A percentile compares a stretch with the other conserved stretches of the same genome.
phyloP scores from a whole-genome alignment of 2,888 invertebrate species.

The Orthosia incerta region DNA sequence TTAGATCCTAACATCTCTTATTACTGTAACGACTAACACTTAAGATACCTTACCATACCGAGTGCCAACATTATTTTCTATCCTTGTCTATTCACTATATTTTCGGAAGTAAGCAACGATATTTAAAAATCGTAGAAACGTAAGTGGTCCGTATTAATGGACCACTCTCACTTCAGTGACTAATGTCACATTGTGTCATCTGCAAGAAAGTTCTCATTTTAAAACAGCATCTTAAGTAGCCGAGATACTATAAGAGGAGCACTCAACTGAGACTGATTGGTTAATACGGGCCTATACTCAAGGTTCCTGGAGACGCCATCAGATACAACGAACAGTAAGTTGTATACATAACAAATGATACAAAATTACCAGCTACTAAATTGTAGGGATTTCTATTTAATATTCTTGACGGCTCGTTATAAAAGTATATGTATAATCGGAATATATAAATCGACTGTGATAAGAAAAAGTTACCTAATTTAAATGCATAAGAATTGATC shows the following conservation, averaged over 20 bases:
- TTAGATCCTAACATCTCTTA: constrained; percentile 64
- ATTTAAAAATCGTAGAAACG: constrained; percentile 41
- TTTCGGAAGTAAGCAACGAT: constrained; percentile 61
- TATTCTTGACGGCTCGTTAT: constrained; percentile 80
- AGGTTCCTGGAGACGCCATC: constrained; percentile 46
- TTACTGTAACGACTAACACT: constrained; percentile 51
- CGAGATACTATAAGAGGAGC: not conserved
- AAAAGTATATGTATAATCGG: constrained; percentile 60
- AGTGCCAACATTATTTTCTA: constrained; percentile 67
- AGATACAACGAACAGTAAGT: constrained; percentile 70
- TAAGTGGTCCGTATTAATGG: constrained; percentile 28
- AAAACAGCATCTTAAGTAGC: not conserved
- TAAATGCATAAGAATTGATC: constrained; percentile 77
- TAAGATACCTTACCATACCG: constrained; percentile 52
- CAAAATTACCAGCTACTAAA: constrained; percentile 53
- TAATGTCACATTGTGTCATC: not conserved
- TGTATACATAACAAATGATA: constrained; percentile 54
- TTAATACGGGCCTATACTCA: constrained; percentile 15
- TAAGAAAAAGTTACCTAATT: constrained; percentile 78
- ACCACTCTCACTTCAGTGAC: constrained; percentile 27
- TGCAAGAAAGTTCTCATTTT: not conserved
- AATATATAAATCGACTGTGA: constrained; percentile 77
- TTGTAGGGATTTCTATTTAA: constrained; percentile 77
- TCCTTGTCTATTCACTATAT: constrained; percentile 18
- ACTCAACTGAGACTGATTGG: constrained; percentile 10